Percentiles rank a stretch among this genome's conserved stretches.
These are phyloP conservation scores for Venustoraphidia nigricollis DNA, from an alignment of 2,888 invertebrate genomes.

Conservation along the genomic window DNA sequence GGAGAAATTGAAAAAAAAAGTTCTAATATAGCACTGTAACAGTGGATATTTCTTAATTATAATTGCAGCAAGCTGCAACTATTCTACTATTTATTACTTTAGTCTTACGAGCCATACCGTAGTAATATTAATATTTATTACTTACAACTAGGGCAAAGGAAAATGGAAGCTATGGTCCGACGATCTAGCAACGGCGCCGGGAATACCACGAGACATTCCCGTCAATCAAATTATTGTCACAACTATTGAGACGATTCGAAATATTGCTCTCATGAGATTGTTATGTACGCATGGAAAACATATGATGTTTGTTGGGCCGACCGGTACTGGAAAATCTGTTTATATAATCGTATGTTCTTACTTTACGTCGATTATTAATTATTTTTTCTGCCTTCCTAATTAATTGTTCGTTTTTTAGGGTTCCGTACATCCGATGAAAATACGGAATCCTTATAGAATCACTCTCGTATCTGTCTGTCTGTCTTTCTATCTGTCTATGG, in stretches of 20 bases:
- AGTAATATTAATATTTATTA: constrained; percentile 6
- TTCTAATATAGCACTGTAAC: too few species aligned
- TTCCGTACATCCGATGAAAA: too few species aligned
- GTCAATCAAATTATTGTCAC: constrained; percentile 92
- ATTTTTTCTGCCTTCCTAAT: too few species aligned
- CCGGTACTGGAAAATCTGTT: constrained; percentile 89
- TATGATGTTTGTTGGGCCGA: constrained; percentile 80
- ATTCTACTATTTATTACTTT: too few species aligned
- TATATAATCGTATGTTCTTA: constrained; percentile 51
- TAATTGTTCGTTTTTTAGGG: too few species aligned
- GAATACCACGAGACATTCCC: constrained; percentile 76
- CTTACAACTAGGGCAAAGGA: constrained; percentile 54
- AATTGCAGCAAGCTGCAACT: too few species aligned
- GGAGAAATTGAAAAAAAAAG: too few species aligned
- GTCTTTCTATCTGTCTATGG: too few species aligned
- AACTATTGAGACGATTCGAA: constrained; percentile 79
- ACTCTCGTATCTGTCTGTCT: too few species aligned
- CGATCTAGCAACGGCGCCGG: constrained; percentile 55
- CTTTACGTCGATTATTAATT: neutral
- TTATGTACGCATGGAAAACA: constrained; percentile 70
- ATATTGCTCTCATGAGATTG: constrained; percentile 61
- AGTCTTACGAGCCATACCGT: too few species aligned
- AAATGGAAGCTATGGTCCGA: constrained; percentile 90
- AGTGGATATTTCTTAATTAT: too few species aligned
- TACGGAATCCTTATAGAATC: too few species aligned